Evolutionary conservation across 2,113 vertebrate genomes (phyloP).

Genomic region (Halcyon senegalensis): DNA sequence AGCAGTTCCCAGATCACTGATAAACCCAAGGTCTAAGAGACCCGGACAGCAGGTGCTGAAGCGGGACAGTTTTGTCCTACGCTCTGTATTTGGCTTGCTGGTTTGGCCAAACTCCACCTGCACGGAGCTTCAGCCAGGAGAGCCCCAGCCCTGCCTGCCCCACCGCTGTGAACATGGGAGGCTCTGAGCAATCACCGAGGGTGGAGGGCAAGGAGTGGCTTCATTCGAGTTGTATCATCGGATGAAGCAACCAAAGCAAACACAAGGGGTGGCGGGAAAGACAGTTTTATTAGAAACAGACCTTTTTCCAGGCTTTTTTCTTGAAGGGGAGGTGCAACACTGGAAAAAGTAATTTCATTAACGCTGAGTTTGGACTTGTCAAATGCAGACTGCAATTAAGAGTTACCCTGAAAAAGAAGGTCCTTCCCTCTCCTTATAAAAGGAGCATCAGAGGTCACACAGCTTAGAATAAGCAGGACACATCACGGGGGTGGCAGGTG

Average conservation of each 20-base stretch:
- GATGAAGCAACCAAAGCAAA: background rate
- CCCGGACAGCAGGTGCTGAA: fast-evolving
- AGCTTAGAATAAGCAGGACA: background rate
- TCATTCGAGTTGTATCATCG: background rate
- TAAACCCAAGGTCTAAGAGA: background rate
- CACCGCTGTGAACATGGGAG: background rate
- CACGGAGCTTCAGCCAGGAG: background rate
- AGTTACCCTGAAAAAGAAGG: background rate
- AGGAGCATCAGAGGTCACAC: background rate
- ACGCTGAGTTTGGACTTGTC: fast-evolving
- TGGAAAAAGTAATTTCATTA: background rate
- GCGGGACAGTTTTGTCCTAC: fast-evolving
- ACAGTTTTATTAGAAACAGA: background rate
- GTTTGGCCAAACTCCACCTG: background rate
- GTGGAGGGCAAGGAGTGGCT: background rate
- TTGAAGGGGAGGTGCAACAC: background rate
- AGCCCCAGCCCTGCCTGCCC: background rate
- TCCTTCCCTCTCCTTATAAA: background rate
- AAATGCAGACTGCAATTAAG: background rate
- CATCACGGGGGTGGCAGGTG: fast-evolving
- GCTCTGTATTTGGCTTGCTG: fast-evolving
- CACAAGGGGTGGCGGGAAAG: background rate
- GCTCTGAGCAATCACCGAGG: background rate
- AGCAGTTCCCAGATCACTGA: background rate
- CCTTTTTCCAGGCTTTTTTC: background rate